Conservation (phyloP, 2,888 invertebrate genomes). For the Hypomecis punctinalis region DNA sequence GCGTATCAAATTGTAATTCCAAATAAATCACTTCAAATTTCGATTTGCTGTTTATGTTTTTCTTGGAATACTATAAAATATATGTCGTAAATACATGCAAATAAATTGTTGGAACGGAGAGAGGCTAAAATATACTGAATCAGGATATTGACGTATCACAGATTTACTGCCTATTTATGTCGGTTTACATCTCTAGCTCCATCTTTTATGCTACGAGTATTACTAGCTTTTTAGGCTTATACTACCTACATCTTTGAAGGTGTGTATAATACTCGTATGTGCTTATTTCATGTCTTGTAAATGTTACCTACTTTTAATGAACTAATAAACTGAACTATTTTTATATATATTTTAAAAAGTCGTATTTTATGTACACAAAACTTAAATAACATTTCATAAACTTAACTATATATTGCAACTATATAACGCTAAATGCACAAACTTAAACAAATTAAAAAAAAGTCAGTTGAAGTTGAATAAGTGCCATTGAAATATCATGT, state of each 20-base stretch:
- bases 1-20: conserved; percentile 18
- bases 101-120: conserved; percentile 47
- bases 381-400: no score
- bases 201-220: conserved; percentile 50
- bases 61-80: conserved; percentile 40
- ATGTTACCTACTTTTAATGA: no score
- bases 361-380: no score
- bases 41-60: conserved; percentile 35
- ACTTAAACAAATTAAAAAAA: no score
- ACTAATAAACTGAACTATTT: no score
- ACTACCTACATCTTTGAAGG: conserved; percentile 14
- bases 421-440: no score
- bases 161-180: conserved; percentile 60
- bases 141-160: conserved; percentile 56
- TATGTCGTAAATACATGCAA: conserved; percentile 62
- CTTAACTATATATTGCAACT: no score
- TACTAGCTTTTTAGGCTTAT: conserved; percentile 31
- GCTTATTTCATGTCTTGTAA: no score
- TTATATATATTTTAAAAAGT: no score
- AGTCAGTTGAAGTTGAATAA: no score
- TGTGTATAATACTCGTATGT: no score
- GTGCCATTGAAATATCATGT: no score
- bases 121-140: conserved; percentile 55
- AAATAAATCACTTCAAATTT: conserved; percentile 11
- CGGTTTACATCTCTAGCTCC: conserved; percentile 50